Base-by-base conservation (phyloP, 2,113 vertebrate species). In the Symphodus melops region DNA sequence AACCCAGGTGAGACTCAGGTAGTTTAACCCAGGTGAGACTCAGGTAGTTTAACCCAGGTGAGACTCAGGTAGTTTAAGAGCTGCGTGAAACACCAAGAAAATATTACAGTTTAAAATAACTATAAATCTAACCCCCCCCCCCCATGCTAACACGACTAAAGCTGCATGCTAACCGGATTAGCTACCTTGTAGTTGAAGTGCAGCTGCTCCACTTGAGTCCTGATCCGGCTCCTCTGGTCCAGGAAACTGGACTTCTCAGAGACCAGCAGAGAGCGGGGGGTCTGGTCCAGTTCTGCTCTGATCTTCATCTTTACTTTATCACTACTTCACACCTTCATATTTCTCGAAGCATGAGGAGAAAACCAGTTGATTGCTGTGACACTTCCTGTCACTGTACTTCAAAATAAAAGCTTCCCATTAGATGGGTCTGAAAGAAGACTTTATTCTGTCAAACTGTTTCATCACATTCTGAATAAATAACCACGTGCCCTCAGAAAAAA, bases 181-280 rank as follows among this genome's bases (percentile, higher is more conserved):
- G 28, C 28, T 55, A 86, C 89, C 87, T 89, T 87, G 74, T 87
- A 76, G 76, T 75, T 87, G 36, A 87, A 84, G 52, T 68, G 81
- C 11, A 53, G 71, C 57, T 75, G 76, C 41, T 86, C 64, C 53
- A 89, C 51, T 20, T 87, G 85, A 0, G 75, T n/a, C 1, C 63
- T 59, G 13, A 90, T 1, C 5, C 89, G 79, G 81, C 84, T 84
- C 48, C 69, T 73, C 9, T 77, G 23, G 0, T 90, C 41, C 63
- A 56, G 61, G 39, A 89, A 78, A 53, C 64, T 86, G 77, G 89
- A 89, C 14, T 52, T 61, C 0, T 90, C 89, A n/a, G 25, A 79
- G 10, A 86, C 73, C 56, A 90, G 58, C 37, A 87, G 20, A 0
- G 62, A 73, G 13, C 81, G 75, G 0, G 76, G 78, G 2, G 67